phyloP scores from a whole-genome alignment of 2,888 invertebrate species.

The Cantharis rustica region DNA sequence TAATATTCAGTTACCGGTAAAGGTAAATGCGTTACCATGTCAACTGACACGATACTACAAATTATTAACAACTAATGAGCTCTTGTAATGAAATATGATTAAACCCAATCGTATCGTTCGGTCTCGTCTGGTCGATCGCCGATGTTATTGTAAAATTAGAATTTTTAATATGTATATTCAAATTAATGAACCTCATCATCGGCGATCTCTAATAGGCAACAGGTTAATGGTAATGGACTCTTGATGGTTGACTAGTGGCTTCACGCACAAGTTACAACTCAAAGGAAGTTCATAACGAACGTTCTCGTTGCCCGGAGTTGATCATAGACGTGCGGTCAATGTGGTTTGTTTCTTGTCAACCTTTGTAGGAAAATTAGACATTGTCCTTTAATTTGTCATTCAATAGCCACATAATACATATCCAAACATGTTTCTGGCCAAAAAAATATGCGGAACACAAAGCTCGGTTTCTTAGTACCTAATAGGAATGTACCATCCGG shows the following conservation, averaged over 20 bases:
- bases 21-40: slow-evolving; percentile 32
- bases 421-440: not conserved
- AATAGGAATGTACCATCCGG: not conserved
- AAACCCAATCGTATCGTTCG: not conserved
- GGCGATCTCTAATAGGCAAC: slow-evolving; percentile 14
- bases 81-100: slow-evolving; percentile 13
- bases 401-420: not conserved
- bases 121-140: not conserved
- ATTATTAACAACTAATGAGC: slow-evolving; percentile 34
- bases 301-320: slow-evolving; percentile 24
- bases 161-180: not conserved
- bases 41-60: slow-evolving; percentile 29
- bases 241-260: slow-evolving; percentile 21
- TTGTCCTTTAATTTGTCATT: not conserved
- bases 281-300: slow-evolving; percentile 32
- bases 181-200: not conserved
- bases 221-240: slow-evolving; percentile 30
- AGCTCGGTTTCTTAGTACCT: not conserved
- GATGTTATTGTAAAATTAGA: not conserved
- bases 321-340: slow-evolving; percentile 24
- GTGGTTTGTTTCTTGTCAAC: slow-evolving; percentile 22
- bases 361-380: slow-evolving; percentile 8
- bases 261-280: slow-evolving; percentile 25
- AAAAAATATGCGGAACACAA: not conserved
- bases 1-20: slow-evolving; percentile 29